Evolutionary conservation across 2,113 vertebrate genomes (phyloP), one percentile per base, ranked within the genome.

Genomic region (Setophaga petechia): DNA sequence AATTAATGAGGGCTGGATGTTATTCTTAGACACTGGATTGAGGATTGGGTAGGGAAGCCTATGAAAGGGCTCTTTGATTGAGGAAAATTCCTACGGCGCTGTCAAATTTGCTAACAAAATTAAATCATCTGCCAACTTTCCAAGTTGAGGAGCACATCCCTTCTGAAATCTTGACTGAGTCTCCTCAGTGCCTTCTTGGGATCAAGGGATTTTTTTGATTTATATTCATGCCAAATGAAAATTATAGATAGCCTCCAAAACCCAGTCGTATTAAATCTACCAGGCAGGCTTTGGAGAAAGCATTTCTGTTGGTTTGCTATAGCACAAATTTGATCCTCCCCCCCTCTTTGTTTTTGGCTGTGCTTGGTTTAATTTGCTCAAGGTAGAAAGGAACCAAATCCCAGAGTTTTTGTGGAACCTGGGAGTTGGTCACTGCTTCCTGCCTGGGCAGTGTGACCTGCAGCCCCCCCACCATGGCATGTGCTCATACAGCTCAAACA

Each of bases 41-140:
- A 89, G 81, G 68, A 92, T 49, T 89, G 90, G 61, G 90, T 92
- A 96, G 85, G 85, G 85, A 54, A 96, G 65, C 44, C 92, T 94
- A 92, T 96, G 96, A 97, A 97, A 97, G 94, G 80, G 65, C 93
- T 87, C 93, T 96, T 96, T 96, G 94, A 97, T 94, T 96, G 95
- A 79, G 88, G 94, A 96, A 96, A 97, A 96, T 96, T 97, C 93
- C 94, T 96, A 87, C 27, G 28, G 84, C 51, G 19, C 94, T 89
- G 88, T 97, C 88, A 96, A 94, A 93, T 95, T 96, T 92, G 73
- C 90, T 93, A 84, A 90, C 79, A 90, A 83, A 94, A 95, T 97
- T 90, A 77, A 97, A 93, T 81, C 79, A 90, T 87, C 87, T 77
- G 92, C 92, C 92, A 94, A 88, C 95, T 96, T 97, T 96, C 93